Evolutionary conservation across 1,140 invertebrate species (phyloP), one percentile per base, ranked within the genome.

Genomic region (Magallana angulata): DNA sequence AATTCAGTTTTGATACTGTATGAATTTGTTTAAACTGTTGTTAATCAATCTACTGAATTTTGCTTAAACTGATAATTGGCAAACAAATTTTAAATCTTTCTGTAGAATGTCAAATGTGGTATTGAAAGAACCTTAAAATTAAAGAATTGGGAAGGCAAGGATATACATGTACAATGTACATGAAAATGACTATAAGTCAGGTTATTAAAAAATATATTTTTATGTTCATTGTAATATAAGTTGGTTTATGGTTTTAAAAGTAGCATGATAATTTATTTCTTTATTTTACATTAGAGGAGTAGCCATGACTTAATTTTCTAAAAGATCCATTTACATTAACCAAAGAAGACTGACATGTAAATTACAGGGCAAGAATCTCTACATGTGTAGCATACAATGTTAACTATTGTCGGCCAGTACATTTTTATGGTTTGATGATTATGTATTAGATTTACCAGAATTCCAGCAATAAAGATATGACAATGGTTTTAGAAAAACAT

Each of bases 351-450:
- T 48, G 36, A 48, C 36, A 48, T 48, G 36, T 18, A 71, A 24
- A 11, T 68, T 71, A 71, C 11, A 76, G 68, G 68, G 68, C 68
- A 76, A 36, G 68, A 76, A 76, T 76, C 68, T 76, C 68, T 76
- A 2, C 24, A 36, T 48, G 9, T 76, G 68, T 76, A 24, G 18
- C 4, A 48, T 48, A 36, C 36, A 11, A 76, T 30, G 14, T 62
- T 16, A n/a, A 62, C n/a, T 62, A 11, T 76, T 48, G 36, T 8
- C 36, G 68, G 68, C 68, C 68, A 76, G 68, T 76, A 76, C 36
- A 12, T 3, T 36, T 71, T 18, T 71, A 7, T 62, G 14, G 14
- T 16, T 62, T 62, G 11, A 12, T 48, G 5, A 48, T 48, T 48
- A 24, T 48, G 36, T 48, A 48, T 5, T 4, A 48, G 36, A 48